A percentile compares a stretch with the other conserved stretches of the same genome.
These are phyloP conservation scores for Chiroxiphia lanceolata DNA, from an alignment of 2,797 vertebrate genomes.

Conservation along the genomic window DNA sequence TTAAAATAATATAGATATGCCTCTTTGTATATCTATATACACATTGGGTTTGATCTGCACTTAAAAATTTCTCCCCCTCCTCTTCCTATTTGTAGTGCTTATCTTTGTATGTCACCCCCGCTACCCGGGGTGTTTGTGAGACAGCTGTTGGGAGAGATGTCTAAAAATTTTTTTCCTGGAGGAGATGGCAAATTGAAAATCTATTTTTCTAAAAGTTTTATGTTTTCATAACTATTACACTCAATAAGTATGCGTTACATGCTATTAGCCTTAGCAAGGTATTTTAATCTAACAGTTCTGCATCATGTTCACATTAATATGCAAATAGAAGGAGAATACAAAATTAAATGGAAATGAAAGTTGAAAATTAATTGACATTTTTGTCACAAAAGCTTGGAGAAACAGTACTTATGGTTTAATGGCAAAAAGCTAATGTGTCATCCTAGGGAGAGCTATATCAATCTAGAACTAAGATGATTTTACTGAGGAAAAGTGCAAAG, in stretches of 20 bases:
- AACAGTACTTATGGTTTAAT: conserved; percentile 73
- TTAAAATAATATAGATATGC: background rate
- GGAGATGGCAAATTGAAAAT: background rate
- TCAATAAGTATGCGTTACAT: conserved; percentile 66
- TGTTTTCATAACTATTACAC: conserved; percentile 46
- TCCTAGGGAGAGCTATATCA: conserved; percentile 77
- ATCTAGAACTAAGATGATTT: conserved; percentile 71
- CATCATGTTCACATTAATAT: conserved; percentile 75
- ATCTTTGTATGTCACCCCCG: background rate
- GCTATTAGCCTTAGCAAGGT: conserved; percentile 57
- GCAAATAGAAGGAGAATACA: conserved; percentile 71
- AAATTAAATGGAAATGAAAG: conserved; percentile 77
- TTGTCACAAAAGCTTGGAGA: conserved; percentile 72
- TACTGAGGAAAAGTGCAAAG: conserved; percentile 58
- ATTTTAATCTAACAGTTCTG: conserved; percentile 71
- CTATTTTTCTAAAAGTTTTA: conserved; percentile 12
- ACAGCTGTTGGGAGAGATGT: background rate
- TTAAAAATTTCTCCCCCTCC: background rate
- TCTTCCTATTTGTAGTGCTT: background rate
- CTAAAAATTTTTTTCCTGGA: background rate
- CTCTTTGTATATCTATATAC: background rate
- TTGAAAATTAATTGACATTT: conserved; percentile 78
- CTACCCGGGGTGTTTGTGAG: background rate
- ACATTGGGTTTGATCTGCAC: conserved; percentile 24
- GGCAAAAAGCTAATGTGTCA: conserved; percentile 76